Evolutionary conservation across 2,888 invertebrate species (phyloP).

Genomic region (Trichogramma dendrolimi): DNA sequence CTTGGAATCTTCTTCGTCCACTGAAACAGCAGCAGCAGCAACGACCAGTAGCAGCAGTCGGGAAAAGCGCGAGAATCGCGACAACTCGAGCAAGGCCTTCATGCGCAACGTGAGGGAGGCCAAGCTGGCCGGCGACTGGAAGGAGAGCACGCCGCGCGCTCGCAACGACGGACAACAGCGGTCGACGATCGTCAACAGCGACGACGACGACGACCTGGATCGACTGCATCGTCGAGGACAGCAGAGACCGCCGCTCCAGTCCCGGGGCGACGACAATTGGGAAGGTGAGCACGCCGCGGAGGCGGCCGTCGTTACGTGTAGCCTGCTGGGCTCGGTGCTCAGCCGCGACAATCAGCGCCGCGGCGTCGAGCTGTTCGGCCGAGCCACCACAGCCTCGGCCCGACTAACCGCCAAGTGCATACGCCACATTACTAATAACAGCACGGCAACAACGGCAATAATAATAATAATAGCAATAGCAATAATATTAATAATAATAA

Average conservation of each 20-base stretch:
- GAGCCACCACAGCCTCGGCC: conserved; percentile 27
- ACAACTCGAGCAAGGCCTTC: conserved; percentile 16
- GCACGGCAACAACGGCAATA: too few relatives aligned
- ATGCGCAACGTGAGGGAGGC: conserved; percentile 16
- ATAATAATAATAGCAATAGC: too few relatives aligned
- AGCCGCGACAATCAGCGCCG: conserved; percentile 16
- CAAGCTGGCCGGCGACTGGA: conserved; percentile 24
- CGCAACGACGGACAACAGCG: conserved; percentile 9
- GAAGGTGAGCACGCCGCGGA: conserved; percentile 41
- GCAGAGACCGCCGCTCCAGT: neutral
- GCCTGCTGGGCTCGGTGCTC: too few relatives aligned
- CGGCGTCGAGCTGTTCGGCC: conserved; percentile 25
- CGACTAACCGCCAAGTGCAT: conserved; percentile 34
- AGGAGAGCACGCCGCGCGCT: conserved; percentile 18
- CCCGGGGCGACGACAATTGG: conserved; percentile 14
- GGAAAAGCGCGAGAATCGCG: neutral
- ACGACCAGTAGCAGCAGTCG: neutral
- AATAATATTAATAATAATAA: too few relatives aligned
- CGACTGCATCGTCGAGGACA: neutral
- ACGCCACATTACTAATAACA: conserved; percentile 44
- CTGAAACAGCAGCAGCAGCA: too few relatives aligned
- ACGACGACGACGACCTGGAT: neutral
- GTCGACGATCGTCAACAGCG: conserved; percentile 9
- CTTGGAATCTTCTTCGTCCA: too few relatives aligned
- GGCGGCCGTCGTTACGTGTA: too few relatives aligned